Evolutionary conservation across 2,888 invertebrate genomes (phyloP).

Genomic region (Diarsia rubi): DNA sequence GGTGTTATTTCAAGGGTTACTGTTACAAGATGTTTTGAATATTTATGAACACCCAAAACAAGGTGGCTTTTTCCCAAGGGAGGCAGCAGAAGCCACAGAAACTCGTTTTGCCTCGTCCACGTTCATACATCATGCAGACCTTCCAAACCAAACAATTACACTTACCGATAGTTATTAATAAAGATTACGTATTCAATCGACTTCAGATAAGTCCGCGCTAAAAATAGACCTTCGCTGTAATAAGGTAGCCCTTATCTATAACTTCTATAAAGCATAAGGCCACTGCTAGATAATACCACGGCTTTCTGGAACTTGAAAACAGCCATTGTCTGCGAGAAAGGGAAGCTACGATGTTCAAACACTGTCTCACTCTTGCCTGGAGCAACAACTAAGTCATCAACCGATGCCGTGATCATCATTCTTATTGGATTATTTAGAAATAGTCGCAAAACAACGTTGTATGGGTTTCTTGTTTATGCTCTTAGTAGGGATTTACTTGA

Average conservation of each 20-base stretch:
- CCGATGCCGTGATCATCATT: conserved; percentile 58
- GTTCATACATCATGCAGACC: conserved; percentile 2
- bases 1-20: conserved; percentile 45
- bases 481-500: conserved; percentile 14
- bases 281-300: conserved; percentile 31
- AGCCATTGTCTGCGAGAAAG: conserved; percentile 32
- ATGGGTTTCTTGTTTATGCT: conserved; percentile 59
- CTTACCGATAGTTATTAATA: conserved; percentile 15
- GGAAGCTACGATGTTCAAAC: conserved; percentile 4
- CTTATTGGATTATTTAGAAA: conserved; percentile 66
- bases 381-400: conserved; percentile 43
- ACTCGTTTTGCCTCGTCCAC: background rate
- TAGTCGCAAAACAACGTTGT: conserved; percentile 53
- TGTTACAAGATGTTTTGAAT: conserved; percentile 35
- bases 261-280: conserved; percentile 50
- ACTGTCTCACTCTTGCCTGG: conserved; percentile 21
- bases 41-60: background rate
- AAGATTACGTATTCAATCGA: conserved; percentile 49
- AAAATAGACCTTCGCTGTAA: conserved; percentile 46
- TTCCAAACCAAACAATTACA: background rate
- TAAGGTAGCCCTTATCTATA: conserved; percentile 52
- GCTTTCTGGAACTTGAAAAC: conserved; percentile 30
- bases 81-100: too few relatives aligned
- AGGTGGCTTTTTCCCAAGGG: background rate
- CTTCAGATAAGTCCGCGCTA: conserved; percentile 37